A percentile compares a stretch with the other conserved stretches of the same genome.
Evolutionary conservation across 2,113 vertebrate genomes (phyloP).

Genomic region (Nesogale talazaci): DNA sequence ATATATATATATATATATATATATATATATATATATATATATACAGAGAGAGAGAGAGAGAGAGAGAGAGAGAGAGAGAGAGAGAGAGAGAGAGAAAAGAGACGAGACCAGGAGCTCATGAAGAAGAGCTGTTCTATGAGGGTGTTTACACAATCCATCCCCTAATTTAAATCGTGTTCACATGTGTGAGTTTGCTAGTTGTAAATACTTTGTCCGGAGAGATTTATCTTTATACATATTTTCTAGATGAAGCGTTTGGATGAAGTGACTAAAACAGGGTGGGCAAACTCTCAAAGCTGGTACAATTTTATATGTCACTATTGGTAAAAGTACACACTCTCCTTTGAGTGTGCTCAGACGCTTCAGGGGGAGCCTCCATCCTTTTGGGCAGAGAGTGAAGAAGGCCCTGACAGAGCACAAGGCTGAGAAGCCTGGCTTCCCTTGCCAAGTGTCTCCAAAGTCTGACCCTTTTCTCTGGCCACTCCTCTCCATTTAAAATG

Average conservation of each 20-base stretch:
- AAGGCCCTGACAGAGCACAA: conserved; percentile 83
- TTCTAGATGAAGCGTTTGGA: conserved; percentile 87
- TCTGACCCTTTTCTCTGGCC: conserved; percentile 25
- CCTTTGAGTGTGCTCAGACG: conserved; percentile 82
- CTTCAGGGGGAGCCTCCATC: conserved; percentile 77
- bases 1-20: not conserved
- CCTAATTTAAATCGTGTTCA: conserved; percentile 88
- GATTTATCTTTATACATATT: conserved; percentile 91
- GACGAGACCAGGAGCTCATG: conserved; percentile 78
- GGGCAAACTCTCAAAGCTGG: conserved; percentile 81
- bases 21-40: too few species aligned
- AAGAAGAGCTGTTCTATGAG: conserved; percentile 87
- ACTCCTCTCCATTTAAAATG: not conserved
- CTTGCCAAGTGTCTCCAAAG: conserved; percentile 58
- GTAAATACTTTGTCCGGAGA: conserved; percentile 89
- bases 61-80: not conserved
- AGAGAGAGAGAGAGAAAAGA: conserved; percentile 30
- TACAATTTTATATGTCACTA: conserved; percentile 84
- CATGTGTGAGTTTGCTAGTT: conserved; percentile 86
- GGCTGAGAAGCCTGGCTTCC: conserved; percentile 81
- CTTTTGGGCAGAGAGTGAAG: conserved; percentile 77
- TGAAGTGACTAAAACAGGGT: conserved; percentile 85
- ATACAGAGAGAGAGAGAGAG: not conserved
- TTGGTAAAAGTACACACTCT: conserved; percentile 56
- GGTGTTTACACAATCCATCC: conserved; percentile 87